phyloP scores from a whole-genome alignment of 2,888 invertebrate species.

The Epistrophella euchroma region DNA sequence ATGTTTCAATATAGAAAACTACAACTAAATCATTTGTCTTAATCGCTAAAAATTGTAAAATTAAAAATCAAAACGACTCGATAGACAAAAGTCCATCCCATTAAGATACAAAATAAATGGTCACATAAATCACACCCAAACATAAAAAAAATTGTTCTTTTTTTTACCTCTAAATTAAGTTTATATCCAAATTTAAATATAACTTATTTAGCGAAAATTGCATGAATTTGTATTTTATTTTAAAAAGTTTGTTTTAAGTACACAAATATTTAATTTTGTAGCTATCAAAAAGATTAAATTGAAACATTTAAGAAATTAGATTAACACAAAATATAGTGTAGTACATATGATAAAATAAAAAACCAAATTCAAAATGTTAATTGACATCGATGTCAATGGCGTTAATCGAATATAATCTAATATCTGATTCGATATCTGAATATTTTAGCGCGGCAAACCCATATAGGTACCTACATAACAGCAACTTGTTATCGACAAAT shows the following conservation, averaged over 20 bases:
- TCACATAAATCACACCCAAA: conserved; percentile 23
- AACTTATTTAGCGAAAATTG: not conserved
- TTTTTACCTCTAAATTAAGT: conserved; percentile 17
- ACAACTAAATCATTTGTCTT: not conserved
- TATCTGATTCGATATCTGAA: not conserved
- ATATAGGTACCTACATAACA: no score
- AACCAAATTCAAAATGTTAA: conserved; percentile 2
- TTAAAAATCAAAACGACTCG: conserved; percentile 49
- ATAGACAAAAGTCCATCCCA: conserved; percentile 54
- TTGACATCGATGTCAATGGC: not conserved
- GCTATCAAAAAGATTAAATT: not conserved
- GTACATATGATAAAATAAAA: not conserved
- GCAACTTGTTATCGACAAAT: not conserved
- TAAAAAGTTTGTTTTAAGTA: not conserved
- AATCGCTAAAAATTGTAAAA: conserved; percentile 44
- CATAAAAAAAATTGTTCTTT: not conserved
- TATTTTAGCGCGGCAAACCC: conserved; percentile 1
- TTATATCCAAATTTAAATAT: conserved; percentile 5
- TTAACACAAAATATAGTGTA: not conserved
- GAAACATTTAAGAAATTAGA: conserved; percentile 17
- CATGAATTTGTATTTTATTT: conserved; percentile 5
- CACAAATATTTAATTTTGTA: not conserved
- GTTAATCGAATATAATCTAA: conserved; percentile 15
- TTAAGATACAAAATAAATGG: conserved; percentile 61
- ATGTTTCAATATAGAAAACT: not conserved